phyloP scores from a whole-genome alignment of 2,797 vertebrate species.

The Gambelia wislizenii region DNA sequence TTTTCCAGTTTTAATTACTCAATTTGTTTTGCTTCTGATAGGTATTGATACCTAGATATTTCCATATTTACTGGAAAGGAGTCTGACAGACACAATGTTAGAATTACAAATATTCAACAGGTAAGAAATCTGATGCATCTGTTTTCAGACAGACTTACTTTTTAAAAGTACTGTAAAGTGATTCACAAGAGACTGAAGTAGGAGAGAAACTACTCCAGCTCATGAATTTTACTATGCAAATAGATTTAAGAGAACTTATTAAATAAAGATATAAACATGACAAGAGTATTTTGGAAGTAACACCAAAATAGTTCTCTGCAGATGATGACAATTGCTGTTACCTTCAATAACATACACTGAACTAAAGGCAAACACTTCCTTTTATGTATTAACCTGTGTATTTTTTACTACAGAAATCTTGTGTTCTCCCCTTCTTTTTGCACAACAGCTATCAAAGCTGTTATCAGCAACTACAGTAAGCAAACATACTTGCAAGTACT shows the following conservation, averaged over 20 bases:
- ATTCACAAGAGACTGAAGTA: not conserved
- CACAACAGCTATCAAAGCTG: not conserved
- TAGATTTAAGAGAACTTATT: not conserved
- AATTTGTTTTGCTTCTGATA: no score
- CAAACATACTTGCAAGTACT: not conserved
- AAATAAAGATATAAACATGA: not conserved
- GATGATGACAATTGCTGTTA: not conserved
- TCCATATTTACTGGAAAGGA: constrained; percentile 44
- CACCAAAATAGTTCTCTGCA: not conserved
- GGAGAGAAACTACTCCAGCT: not conserved
- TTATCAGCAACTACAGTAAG: not conserved
- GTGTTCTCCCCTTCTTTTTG: not conserved
- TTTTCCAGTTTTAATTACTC: not conserved
- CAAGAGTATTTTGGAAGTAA: not conserved
- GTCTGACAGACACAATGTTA: constrained; percentile 8
- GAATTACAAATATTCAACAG: constrained; percentile 41
- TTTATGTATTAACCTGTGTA: not conserved
- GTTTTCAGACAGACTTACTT: not conserved
- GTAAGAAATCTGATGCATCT: constrained; percentile 10
- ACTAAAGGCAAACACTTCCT: no score
- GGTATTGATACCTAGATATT: no score
- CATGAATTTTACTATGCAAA: not conserved
- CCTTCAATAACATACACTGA: not conserved
- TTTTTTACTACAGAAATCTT: not conserved
- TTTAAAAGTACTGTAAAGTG: not conserved